Evolutionary conservation across 2,797 vertebrate genomes (phyloP), one percentile per base, ranked within the genome.

Genomic region (Lepidocolaptes lacrymiger): DNA sequence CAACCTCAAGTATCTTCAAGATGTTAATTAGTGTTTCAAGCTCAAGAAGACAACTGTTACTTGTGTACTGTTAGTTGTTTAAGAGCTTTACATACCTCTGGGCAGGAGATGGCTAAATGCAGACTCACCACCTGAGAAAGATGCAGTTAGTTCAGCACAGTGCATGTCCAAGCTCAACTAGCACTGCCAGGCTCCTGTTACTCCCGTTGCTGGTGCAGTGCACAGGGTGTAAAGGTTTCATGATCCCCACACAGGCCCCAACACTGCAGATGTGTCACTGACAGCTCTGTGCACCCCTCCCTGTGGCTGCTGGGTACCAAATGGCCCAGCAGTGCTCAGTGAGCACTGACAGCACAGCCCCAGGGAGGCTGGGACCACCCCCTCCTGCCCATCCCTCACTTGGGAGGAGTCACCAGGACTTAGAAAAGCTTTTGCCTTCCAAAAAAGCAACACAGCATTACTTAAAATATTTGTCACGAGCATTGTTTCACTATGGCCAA

Each of bases 81-180:
- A 59, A 73, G 80, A 90, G 63, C 39, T 90, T 84, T 34, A 95
- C 95, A 21, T 95, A 97, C 96, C 95, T 95, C 73, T 59, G n/a
- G n/a, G 24, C 2, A 76, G 91, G 85, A 91, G 91, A 81, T 61
- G 64, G 49, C 61, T n/a, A 93, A 79, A 91, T 92, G 72, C 91
- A 55, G 82, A 71, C 51, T 85, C 75, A 91, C 68, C 91, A 92
- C 91, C 91, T 72, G 91, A 92, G 71, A 79, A 43, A 95, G 88
- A 43, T 73, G 15, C 20, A 66, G 74, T 83, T 69, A 86, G 86
- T 20, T 85, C 48, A 91, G 78, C 81, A 66, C 16, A 20, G 19
- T 39, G 43, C 2, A 15, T 30, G 20, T 79, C 89, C 91, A 39
- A 76, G 82, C 61, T 67, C 89, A 91, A 30, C 81, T 83, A 85